Evolutionary conservation across 2,888 invertebrate genomes (phyloP), one percentile per base, ranked within the genome.

Genomic region (Adela reaumurella): DNA sequence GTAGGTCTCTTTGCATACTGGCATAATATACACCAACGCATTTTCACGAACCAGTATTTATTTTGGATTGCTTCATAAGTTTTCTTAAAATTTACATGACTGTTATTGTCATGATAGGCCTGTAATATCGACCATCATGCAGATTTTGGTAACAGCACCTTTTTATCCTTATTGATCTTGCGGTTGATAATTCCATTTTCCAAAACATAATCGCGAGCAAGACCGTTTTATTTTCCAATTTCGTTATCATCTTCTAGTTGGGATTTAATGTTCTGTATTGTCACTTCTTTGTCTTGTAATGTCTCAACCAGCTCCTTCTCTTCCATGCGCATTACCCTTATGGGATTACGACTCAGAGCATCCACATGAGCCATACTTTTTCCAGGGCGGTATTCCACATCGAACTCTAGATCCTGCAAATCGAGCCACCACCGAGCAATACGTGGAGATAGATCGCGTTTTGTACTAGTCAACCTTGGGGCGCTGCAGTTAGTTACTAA

Each of bases 361-460:
- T 59, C 57, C 1, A 58, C 55, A 45, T 58, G 60, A 10, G 46
- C 17, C 56, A 58, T 58, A 19, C 44, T 43, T 43, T 46, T n/a
- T 50, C 54, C 55, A 3, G 55, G 48, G 20, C 52, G 49, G 49
- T 57, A 52, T 44, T 53, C 46, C 24, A 50, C 59, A 47, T 47
- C 49, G 46, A 35, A 59, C 52, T 51, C 53, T 14, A 46, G 3
- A 53, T 46, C 18, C 55, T 52, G 49, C 1, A 61, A 28, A 43
- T 54, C 47, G 19, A 61, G 46, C 3, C 56, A 56, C 60, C 58
- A 62, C 24, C 58, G 48, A 17, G 60, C 58, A 17, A 61, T 55
- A 51, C 53, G 50, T 1, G 57, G 49, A n/a, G 50, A 50, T 28
- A 55, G 28, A 14, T 55, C 53, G 35, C 55, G 54, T 49, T 61